Percentiles rank a stretch among this genome's conserved stretches.
Evolutionary conservation across 2,113 vertebrate genomes (phyloP).

Genomic region (Zonotrichia leucophrys): DNA sequence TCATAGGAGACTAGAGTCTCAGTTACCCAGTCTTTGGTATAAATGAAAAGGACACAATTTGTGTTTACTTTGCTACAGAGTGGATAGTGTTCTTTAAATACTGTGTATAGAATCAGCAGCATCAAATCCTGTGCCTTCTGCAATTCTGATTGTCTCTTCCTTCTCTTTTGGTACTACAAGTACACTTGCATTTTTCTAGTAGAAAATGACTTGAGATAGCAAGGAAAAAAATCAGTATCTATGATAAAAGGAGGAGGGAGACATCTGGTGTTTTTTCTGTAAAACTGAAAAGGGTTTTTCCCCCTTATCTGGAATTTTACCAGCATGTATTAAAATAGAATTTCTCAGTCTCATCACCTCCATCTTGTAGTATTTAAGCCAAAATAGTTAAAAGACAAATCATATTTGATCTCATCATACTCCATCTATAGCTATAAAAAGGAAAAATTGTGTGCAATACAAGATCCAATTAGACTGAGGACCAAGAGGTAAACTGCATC

Average conservation of each 20-base stretch:
- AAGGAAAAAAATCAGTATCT: fast-evolving
- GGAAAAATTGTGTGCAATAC: neutral
- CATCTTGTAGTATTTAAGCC: neutral
- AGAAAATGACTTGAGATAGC: neutral
- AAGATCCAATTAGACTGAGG: neutral
- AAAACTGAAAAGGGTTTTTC: neutral
- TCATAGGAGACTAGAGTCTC: neutral
- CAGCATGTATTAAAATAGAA: neutral
- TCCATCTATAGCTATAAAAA: neutral
- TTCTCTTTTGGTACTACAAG: neutral
- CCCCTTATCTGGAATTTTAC: neutral
- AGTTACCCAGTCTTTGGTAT: neutral
- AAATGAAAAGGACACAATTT: neutral
- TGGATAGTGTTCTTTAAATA: neutral
- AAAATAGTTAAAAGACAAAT: neutral
- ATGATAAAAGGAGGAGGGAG: constrained; percentile 42
- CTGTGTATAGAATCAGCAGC: neutral
- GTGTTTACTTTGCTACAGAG: neutral
- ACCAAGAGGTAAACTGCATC: neutral
- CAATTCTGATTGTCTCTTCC: neutral
- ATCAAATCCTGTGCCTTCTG: neutral
- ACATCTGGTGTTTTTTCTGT: constrained; percentile 48
- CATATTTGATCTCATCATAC: neutral
- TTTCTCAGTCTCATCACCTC: neutral
- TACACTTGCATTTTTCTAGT: neutral